Percentiles rank a stretch among this genome's conserved stretches.
phyloP scores from a whole-genome alignment of 2,113 vertebrate genomes.

The Mormyrus iriodes region DNA sequence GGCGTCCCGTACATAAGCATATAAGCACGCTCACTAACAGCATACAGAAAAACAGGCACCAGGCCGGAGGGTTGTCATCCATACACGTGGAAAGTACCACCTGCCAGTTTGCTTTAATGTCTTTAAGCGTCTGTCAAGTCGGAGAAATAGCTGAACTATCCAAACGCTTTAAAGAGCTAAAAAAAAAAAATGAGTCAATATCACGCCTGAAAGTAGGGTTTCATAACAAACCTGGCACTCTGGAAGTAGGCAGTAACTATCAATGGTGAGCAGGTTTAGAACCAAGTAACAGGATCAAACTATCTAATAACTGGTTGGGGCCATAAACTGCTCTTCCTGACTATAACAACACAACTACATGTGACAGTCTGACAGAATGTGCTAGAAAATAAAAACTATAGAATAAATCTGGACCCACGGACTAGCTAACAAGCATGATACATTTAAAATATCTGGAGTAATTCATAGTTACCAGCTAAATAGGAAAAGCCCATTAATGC shows the following conservation, averaged over 20 bases:
- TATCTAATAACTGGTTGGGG: slow-evolving; percentile 28
- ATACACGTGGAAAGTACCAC: not conserved
- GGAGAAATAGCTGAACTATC: slow-evolving; percentile 29
- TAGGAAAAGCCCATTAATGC: not conserved
- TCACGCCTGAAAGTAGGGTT: slow-evolving; percentile 44
- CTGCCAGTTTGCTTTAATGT: not conserved
- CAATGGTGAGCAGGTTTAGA: slow-evolving; percentile 36
- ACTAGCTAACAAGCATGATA: not conserved
- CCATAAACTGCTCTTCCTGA: slow-evolving; percentile 24
- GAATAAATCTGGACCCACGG: not conserved
- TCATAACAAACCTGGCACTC: slow-evolving; percentile 49
- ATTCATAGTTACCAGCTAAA: not conserved
- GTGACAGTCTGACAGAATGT: not conserved
- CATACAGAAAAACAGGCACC: not conserved
- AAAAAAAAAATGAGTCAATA: slow-evolving; percentile 45
- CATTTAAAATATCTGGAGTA: not conserved
- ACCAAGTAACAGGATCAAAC: slow-evolving; percentile 41
- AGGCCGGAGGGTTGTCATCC: too few relatives aligned
- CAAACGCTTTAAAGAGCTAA: slow-evolving; percentile 41
- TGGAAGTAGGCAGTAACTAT: slow-evolving; percentile 41
- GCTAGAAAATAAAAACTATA: not conserved
- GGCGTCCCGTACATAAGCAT: not conserved
- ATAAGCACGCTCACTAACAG: not conserved
- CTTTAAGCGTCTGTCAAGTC: not conserved
- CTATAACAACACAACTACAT: slow-evolving; percentile 3